These are phyloP conservation scores for Melanotaenia parkinsoni DNA, from an alignment of 2,797 vertebrate species.

Conservation along the genomic window DNA sequence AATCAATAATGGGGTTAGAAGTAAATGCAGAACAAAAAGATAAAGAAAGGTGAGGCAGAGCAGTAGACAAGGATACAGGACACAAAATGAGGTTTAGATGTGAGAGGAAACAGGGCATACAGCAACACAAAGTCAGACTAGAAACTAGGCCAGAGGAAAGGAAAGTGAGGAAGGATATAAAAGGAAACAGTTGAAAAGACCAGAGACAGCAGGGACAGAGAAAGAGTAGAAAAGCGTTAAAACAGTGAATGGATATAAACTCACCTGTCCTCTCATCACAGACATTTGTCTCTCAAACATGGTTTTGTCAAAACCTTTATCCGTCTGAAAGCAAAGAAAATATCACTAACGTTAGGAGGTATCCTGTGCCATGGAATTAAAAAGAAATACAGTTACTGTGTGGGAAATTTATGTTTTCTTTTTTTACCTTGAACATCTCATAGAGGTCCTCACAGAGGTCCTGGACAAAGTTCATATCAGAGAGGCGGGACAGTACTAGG, in stretches of 20 bases:
- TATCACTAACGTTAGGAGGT: not conserved
- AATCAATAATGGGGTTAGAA: not conserved
- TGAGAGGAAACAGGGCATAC: not conserved
- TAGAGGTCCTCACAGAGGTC: constrained; percentile 98
- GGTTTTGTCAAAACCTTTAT: constrained; percentile 94
- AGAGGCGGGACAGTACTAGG: constrained; percentile 91
- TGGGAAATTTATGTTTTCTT: not conserved
- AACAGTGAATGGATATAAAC: constrained; percentile 38
- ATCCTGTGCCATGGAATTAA: not conserved
- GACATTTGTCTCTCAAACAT: constrained; percentile 99
- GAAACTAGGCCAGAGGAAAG: constrained; percentile 19
- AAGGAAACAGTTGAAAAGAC: constrained; percentile 3
- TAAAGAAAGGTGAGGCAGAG: constrained; percentile 6
- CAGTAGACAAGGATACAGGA: not conserved
- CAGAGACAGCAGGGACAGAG: not conserved
- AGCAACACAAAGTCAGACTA: not conserved
- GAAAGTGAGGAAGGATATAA: constrained; percentile 6
- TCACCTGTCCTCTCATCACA: constrained; percentile 98
- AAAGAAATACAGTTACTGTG: not conserved
- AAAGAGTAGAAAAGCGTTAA: not conserved
- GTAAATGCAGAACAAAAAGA: not conserved
- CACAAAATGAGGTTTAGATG: not conserved
- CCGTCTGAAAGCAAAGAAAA: constrained; percentile 78
- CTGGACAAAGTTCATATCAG: constrained; percentile 98
- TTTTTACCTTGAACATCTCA: constrained; percentile 92